These are phyloP conservation scores for Chloromyia formosa DNA, from an alignment of 2,888 invertebrate species.

Conservation along the genomic window DNA sequence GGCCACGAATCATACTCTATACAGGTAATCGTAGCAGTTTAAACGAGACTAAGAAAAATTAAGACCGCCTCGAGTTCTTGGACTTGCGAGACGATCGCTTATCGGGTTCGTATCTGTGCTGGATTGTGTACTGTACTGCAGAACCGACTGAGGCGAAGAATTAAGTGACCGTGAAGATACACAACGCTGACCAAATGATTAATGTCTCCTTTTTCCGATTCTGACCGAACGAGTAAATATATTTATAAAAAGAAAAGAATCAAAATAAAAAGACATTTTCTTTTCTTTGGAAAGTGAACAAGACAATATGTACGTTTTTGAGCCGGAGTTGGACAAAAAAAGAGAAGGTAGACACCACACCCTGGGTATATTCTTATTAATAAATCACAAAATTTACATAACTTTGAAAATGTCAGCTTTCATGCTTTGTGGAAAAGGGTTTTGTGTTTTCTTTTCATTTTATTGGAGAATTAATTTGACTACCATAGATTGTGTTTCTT, in stretches of 20 bases:
- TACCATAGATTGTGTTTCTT: too few relatives aligned
- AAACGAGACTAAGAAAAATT: constrained; percentile 45
- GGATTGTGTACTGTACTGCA: constrained; percentile 1
- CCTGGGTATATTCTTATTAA: constrained; percentile 46
- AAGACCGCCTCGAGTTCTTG: constrained; percentile 43
- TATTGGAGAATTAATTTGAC: too few relatives aligned
- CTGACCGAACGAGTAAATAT: not conserved
- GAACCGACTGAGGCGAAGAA: not conserved
- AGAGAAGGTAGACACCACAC: not conserved
- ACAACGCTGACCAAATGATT: constrained; percentile 32
- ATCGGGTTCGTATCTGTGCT: constrained; percentile 22
- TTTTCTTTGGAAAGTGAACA: constrained; percentile 27
- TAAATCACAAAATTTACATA: constrained; percentile 52
- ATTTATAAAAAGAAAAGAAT: not conserved
- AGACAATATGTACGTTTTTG: constrained; percentile 25
- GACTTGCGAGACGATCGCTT: constrained; percentile 4
- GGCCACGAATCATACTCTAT: not conserved
- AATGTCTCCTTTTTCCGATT: constrained; percentile 30
- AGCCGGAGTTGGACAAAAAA: constrained; percentile 4
- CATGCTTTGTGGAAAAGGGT: not conserved
- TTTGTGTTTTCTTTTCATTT: too few relatives aligned
- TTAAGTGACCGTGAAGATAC: constrained; percentile 24
- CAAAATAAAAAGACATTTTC: constrained; percentile 32
- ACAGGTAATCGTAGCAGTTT: constrained; percentile 38
- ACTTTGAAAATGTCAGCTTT: constrained; percentile 49